Base-by-base conservation (phyloP, 2,113 vertebrate genomes). In the Rhinoptilus africanus region DNA sequence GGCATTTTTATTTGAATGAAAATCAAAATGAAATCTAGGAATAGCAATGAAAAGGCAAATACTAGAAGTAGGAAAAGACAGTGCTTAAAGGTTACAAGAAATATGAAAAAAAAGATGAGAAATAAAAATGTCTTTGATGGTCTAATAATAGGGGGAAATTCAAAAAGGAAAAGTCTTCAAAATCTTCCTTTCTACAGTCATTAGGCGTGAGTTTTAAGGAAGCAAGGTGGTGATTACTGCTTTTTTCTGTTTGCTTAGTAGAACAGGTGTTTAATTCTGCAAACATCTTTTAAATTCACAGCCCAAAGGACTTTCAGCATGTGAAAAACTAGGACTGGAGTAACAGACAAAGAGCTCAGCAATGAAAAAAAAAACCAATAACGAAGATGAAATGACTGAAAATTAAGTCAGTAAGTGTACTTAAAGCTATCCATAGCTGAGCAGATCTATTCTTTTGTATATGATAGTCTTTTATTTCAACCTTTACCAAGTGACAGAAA, bases 171-270 rank as follows among this genome's bases (percentile, higher is more conserved):
- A 75, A 43, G 6, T 54, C 23, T 75, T 68, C 8, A 22, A 54
- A 60, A 75, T 71, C 15, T 62, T 62, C 66, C 20, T 62, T 57
- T 81, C 28, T 82, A 14, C 11, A 56, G 15, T 32, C 14, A 30
- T 12, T 76, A 75, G 4, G 12, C 5, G 2, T 24, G 26, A 75
- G 8, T 72, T 91, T 88, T 37, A 68, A 85, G 92, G 35, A 14
- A 48, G 8, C 13, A 47, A 79, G 34, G 35, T 34, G 28, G 18
- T 0, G 0, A 66, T 37, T 37, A 74, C 5, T 66, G 18, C 0
- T 30, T 41, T 63, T 50, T 22, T 3, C 26, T 27, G 0, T 81
- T 48, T 74, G 7, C 51, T 94, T 85, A 37, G 28, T 2, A 48
- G 20, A 75, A 63, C 20, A 32, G 6, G 16, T 71, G 28, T 77